Base-by-base conservation (phyloP, 2,113 vertebrate species). In the Cyprinodon tularosa region DNA sequence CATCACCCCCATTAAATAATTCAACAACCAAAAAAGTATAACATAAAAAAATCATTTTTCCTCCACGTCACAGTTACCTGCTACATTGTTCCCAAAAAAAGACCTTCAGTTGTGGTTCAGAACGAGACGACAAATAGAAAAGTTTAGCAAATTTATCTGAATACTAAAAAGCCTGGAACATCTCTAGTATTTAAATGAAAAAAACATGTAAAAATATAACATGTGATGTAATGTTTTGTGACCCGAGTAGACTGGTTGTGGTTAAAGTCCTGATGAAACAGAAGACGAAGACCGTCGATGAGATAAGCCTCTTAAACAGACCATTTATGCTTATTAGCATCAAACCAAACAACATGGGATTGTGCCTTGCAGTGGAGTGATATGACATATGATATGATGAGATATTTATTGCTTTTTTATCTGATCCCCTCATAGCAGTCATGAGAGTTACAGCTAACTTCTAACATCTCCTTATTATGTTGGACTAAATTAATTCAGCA, bases 151-250 rank as follows among this genome's bases (percentile, higher is more conserved):
- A 29, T 29, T 29, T 29, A 29, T 29, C 29, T 29, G 29, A 29
- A 29, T 29, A 29, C 29, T 29, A 29, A 29, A 29, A 29, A 29
- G 29, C 29, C 29, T 29, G 29, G 29, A 29, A 29, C 29, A 29
- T 29, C 29, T 29, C 29, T 65, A 69, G 61, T 64, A 59, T 77
- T 62, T 53, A 66, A 59, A 20, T 40, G 60, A 68, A 84, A 57
- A 84, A 78, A 71, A 76, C 53, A 83, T 40, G 77, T 12, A 86
- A 86, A 85, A 60, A 89, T 78, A 78, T 12, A 59, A 37, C 6
- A 5, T 79, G 86, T 57, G 60, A 76, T 78, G 81, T 40, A 68
- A 83, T 83, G 78, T 45, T 11, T 69, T 37, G 75, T 57, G 71
- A 79, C 29, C 75, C 1, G 62, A 14, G 65, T 4, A 22, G 12